Evolutionary conservation across 2,113 vertebrate species (phyloP).

Genomic region (Menura novaehollandiae): DNA sequence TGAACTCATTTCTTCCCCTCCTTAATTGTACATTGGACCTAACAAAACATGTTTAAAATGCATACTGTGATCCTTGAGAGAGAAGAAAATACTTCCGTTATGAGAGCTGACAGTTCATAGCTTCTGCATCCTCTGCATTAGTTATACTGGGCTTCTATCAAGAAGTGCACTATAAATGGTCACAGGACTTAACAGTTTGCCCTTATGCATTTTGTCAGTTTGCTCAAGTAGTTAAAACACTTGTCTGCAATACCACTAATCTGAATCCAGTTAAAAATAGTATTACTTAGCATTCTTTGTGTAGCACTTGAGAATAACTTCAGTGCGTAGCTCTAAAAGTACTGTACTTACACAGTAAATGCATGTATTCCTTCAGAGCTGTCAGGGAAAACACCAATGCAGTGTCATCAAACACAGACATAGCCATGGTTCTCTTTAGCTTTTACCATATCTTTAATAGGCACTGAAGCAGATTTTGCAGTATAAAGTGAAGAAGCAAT

Average conservation of each 20-base stretch:
- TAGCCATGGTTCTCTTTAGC: not conserved
- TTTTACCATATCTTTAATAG: not conserved
- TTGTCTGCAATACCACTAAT: not conserved
- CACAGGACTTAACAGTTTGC: slow-evolving; percentile 31
- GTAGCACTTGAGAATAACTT: not conserved
- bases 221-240: slow-evolving; percentile 5
- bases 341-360: not conserved
- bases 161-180: slow-evolving; percentile 51
- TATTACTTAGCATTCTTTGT: slow-evolving; percentile 21
- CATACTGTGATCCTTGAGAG: slow-evolving; percentile 32
- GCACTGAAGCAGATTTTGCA: not conserved
- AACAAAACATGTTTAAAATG: slow-evolving; percentile 45
- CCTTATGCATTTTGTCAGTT: slow-evolving; percentile 29
- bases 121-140: slow-evolving; percentile 36
- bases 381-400: not conserved
- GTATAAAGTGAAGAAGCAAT: not conserved
- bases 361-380: not conserved
- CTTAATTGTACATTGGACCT: slow-evolving; percentile 8
- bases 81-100: slow-evolving; percentile 48
- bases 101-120: slow-evolving; percentile 28
- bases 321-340: not conserved
- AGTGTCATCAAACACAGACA: fast-evolving
- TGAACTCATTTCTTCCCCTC: slow-evolving; percentile 26
- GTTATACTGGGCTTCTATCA: slow-evolving; percentile 46
- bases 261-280: slow-evolving; percentile 19